These are phyloP conservation scores for Megalonaias nervosa DNA, from an alignment of 1,140 invertebrate genomes.

Conservation along the genomic window DNA sequence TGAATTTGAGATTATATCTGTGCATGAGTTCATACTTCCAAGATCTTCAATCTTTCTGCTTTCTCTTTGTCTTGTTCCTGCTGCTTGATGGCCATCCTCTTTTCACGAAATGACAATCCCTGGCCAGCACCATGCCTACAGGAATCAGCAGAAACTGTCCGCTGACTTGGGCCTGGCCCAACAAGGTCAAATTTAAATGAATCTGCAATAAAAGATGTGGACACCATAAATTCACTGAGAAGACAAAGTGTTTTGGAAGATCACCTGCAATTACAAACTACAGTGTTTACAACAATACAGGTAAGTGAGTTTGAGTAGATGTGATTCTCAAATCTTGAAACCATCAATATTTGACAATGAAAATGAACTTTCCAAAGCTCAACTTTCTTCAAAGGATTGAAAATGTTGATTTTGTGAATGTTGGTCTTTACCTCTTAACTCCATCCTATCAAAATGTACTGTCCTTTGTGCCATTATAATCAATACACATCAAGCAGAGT, in stretches of 20 bases:
- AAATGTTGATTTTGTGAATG: too few species aligned
- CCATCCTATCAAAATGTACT: too few species aligned
- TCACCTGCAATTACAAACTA: too few species aligned
- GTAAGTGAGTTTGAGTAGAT: too few species aligned
- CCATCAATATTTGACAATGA: too few species aligned
- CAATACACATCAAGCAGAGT: too few species aligned
- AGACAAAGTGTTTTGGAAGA: neutral
- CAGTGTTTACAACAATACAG: too few species aligned
- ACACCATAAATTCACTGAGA: neutral
- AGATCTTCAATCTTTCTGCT: slow-evolving; percentile 53
- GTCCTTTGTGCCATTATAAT: too few species aligned
- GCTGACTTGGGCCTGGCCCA: slow-evolving; percentile 3
- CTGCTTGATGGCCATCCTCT: slow-evolving; percentile 49
- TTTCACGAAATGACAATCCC: slow-evolving; percentile 46
- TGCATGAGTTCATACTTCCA: slow-evolving; percentile 37
- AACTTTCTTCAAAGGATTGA: too few species aligned
- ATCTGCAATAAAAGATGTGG: neutral
- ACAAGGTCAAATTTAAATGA: neutral
- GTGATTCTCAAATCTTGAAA: too few species aligned
- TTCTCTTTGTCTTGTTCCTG: slow-evolving; percentile 49
- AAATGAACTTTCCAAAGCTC: too few species aligned
- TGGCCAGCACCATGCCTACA: slow-evolving; percentile 29
- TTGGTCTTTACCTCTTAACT: too few species aligned
- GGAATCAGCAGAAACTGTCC: slow-evolving; percentile 33
- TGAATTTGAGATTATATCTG: neutral